phyloP scores from a whole-genome alignment of 2,113 vertebrate genomes.

The Vireo altiloquus region DNA sequence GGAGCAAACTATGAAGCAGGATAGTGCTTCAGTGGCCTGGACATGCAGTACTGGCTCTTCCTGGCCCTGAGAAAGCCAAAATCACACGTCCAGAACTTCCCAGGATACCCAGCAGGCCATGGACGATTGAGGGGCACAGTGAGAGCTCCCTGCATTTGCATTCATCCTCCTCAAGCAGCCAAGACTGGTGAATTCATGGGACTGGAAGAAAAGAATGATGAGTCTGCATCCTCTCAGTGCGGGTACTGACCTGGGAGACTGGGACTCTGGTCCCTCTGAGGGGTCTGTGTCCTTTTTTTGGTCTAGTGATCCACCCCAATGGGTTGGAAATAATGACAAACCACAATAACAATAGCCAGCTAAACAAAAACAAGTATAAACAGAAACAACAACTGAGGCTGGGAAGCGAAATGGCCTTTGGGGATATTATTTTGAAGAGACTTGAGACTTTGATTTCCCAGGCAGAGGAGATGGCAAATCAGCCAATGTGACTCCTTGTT shows the following conservation, averaged over 20 bases:
- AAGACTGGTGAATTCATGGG: rapidly evolving
- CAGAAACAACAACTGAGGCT: constrained; percentile 50
- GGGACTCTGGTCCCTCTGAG: not conserved
- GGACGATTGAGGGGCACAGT: not conserved
- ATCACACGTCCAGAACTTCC: rapidly evolving
- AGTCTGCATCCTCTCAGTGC: rapidly evolving
- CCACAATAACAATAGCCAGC: constrained; percentile 57
- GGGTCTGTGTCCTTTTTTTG: not conserved
- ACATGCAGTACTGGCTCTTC: not conserved
- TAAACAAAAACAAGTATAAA: constrained; percentile 56
- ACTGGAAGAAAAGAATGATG: not conserved
- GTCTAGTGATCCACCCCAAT: constrained; percentile 27
- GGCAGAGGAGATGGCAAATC: constrained; percentile 28
- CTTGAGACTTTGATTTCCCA: constrained; percentile 49
- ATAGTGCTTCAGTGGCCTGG: not conserved
- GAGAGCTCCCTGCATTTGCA: not conserved
- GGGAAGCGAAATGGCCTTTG: constrained; percentile 48
- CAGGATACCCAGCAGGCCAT: not conserved
- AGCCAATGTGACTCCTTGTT: not conserved
- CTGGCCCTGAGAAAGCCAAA: not conserved
- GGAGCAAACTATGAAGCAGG: not conserved
- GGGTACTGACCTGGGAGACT: not conserved
- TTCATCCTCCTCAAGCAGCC: not conserved
- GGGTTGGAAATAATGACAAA: constrained; percentile 56
- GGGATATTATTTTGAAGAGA: constrained; percentile 49